A percentile compares a stretch with the other conserved stretches of the same genome.
Conservation (phyloP, 2,888 invertebrate species). For the Troilus luridus region DNA sequence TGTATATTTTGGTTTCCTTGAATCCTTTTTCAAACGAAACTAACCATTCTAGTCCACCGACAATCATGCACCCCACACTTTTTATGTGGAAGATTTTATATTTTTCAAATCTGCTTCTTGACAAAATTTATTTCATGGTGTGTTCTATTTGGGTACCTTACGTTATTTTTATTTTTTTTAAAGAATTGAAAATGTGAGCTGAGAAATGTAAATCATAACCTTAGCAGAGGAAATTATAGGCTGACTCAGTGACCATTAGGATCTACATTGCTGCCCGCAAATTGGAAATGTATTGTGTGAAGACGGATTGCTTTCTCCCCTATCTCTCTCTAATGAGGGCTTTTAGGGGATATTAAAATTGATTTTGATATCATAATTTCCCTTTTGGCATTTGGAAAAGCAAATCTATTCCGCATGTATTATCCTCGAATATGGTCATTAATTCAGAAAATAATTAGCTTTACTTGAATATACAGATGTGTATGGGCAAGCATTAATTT, state of each 20-base stretch:
- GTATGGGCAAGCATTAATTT: too few relatives aligned
- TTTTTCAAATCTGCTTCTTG: too few relatives aligned
- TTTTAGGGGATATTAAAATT: constrained; percentile 25
- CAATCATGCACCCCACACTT: too few relatives aligned
- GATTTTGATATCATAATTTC: not conserved
- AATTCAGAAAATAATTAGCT: too few relatives aligned
- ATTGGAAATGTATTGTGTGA: constrained; percentile 30
- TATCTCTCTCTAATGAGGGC: not conserved
- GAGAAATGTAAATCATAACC: not conserved
- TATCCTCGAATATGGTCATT: not conserved
- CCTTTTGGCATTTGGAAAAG: not conserved
- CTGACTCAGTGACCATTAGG: not conserved
- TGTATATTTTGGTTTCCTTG: too few relatives aligned
- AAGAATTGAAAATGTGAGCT: not conserved
- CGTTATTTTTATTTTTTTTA: too few relatives aligned
- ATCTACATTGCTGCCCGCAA: not conserved
- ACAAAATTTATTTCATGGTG: too few relatives aligned
- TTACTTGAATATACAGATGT: too few relatives aligned
- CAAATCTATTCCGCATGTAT: not conserved
- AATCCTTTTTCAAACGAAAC: too few relatives aligned
- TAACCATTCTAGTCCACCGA: too few relatives aligned
- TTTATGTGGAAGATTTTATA: too few relatives aligned
- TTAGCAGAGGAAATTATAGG: not conserved
- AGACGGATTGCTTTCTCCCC: constrained; percentile 6
- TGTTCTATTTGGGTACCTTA: too few relatives aligned